Conservation (phyloP, 2,888 invertebrate species). For the Sminthurides aquaticus region DNA sequence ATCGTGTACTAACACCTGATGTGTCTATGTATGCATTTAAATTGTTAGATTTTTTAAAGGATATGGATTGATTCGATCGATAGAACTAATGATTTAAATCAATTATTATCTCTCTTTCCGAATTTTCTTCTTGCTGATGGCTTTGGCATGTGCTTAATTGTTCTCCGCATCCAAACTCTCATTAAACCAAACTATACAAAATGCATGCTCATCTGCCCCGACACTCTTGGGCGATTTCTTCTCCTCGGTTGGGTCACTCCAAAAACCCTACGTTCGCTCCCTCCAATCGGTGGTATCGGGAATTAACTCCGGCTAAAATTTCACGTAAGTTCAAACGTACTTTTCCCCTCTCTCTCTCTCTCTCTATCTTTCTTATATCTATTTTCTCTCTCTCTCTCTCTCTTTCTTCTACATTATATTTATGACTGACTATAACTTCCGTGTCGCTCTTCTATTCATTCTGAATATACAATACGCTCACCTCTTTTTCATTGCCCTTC, state of each 20-base stretch:
- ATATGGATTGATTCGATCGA: too few relatives aligned
- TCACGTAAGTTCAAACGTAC: constrained; percentile 25
- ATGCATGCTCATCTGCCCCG: constrained; percentile 40
- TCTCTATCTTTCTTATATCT: constrained; percentile 20
- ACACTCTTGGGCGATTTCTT: constrained; percentile 22
- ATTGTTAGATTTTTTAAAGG: not conserved
- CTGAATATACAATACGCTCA: too few relatives aligned
- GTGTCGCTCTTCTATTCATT: too few relatives aligned
- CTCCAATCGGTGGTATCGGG: constrained; percentile 17
- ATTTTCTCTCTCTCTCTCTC: constrained; percentile 24
- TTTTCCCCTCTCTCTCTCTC: not conserved
- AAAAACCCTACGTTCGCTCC: constrained; percentile 4
- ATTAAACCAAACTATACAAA: constrained; percentile 22
- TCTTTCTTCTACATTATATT: constrained; percentile 19
- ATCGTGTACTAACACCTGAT: not conserved
- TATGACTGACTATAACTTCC: too few relatives aligned
- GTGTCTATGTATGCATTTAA: not conserved
- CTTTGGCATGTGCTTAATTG: constrained; percentile 43
- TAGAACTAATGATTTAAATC: constrained; percentile 8
- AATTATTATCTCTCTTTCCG: constrained; percentile 21
- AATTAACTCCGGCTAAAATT: constrained; percentile 16
- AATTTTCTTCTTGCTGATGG: constrained; percentile 39
- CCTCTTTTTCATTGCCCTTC: too few relatives aligned
- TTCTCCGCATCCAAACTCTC: constrained; percentile 38
- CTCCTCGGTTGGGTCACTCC: not conserved